Evolutionary conservation across 2,888 invertebrate genomes (phyloP), one percentile per base, ranked within the genome.

Genomic region (Eupsilia transversa): DNA sequence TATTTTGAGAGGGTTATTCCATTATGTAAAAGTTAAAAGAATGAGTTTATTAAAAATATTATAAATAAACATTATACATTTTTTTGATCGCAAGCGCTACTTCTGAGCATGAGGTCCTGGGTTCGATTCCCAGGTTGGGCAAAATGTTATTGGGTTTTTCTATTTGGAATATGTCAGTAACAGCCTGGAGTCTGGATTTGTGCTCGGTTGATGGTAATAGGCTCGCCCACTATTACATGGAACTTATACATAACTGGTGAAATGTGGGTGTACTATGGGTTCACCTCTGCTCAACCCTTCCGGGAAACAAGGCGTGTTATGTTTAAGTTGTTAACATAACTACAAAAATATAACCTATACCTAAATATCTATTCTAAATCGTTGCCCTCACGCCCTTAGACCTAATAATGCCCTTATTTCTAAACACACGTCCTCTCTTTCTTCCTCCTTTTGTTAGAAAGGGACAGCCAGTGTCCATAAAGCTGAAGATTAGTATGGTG

Each of bases 401-500:
- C 54, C 70, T 65, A 67, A 71, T 59, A 80, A 43, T 27, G 46
- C 35, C 23, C 57, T 79, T 66, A 67, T 71, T 71, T 83, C 66
- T 66, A 43, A 71, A 80, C 49, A 60, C 27, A 56, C 35, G 0
- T 2, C 33, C n/a, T 56, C 72, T 38, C 49, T 33, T 43, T 83
- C 27, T 56, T 23, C 38, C 27, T 23, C 7, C n/a, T 33, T 20
- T 17, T 12, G 63, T 64, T 56, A 56, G 20, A 77, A 49, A 61
- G 63, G 49, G 83, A 77, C 43, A 72, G 61, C 30, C 33, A 64
- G 33, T 20, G 46, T 52, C 61, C 67, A 87, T 77, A 80, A 87
- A 83, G 78, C 65, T 67, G 33, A 68, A 79, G 83, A 82, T 82
- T 87, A 87, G 80, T 68, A 61, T 54, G 65, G 66, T 79, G 84